A percentile compares a stretch with the other conserved stretches of the same genome.
phyloP scores from a whole-genome alignment of 2,113 vertebrate species.

The Chaetorhynchus papuensis region DNA sequence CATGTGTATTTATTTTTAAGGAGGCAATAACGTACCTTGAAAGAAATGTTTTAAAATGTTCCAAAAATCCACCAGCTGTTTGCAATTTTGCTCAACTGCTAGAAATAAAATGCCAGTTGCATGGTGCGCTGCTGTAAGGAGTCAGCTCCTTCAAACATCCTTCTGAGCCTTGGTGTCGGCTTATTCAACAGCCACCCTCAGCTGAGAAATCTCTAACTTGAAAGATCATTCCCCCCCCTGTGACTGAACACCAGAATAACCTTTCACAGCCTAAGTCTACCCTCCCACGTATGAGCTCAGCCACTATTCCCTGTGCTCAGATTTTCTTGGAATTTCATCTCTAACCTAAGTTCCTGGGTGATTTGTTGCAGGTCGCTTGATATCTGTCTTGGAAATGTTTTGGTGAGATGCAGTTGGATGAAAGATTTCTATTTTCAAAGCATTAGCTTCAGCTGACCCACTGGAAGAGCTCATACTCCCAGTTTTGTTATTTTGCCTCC shows the following conservation, averaged over 20 bases:
- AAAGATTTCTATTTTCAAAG: background rate
- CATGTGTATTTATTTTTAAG: conserved; percentile 36
- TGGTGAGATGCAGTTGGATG: background rate
- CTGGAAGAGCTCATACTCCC: background rate
- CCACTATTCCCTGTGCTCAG: background rate
- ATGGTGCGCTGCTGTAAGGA: background rate
- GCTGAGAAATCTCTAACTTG: background rate
- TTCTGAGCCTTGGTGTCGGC: background rate
- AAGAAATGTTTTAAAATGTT: conserved; percentile 52
- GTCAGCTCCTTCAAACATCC: conserved; percentile 55
- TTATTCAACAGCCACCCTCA: background rate
- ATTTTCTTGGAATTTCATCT: background rate
- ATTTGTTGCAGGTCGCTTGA: background rate
- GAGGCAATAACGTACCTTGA: conserved; percentile 55
- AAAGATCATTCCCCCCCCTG: background rate
- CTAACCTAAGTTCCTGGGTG: background rate
- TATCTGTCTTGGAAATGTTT: background rate
- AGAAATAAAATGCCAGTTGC: conserved; percentile 22
- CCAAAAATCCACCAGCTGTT: conserved; percentile 51
- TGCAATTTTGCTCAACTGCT: conserved; percentile 59
- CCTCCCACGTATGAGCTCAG: background rate
- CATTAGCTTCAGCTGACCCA: background rate
- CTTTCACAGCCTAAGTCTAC: background rate
- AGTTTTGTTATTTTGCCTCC: background rate
- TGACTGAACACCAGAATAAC: background rate